Conservation (phyloP, 2,113 vertebrate genomes). For the Gnathonemus echidnorhynchus region DNA sequence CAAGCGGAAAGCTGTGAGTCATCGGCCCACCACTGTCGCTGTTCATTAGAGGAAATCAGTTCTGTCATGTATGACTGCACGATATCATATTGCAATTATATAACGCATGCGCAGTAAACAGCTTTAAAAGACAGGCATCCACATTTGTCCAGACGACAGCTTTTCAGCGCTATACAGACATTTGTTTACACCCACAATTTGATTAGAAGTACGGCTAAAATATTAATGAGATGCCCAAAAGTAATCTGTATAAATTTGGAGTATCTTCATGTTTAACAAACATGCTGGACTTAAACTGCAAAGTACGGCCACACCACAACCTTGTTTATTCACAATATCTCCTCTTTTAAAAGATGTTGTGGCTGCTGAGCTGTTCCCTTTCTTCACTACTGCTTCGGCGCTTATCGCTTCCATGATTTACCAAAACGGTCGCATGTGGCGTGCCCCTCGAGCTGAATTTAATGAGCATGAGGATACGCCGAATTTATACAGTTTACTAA, state of each 20-base stretch:
- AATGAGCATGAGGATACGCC: not conserved
- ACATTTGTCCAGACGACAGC: not conserved
- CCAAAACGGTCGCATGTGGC: not conserved
- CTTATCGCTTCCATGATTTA: not conserved
- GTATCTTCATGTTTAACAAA: not conserved
- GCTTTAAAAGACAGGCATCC: not conserved
- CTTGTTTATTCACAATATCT: not conserved
- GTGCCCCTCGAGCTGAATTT: not conserved
- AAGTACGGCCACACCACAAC: not conserved
- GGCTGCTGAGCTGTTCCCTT: not conserved
- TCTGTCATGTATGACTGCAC: not conserved
- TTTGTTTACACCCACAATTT: not conserved
- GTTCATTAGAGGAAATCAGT: not conserved
- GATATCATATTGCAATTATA: not conserved
- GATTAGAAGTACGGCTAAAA: not conserved
- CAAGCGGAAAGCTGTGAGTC: constrained; percentile 81
- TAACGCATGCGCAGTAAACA: not conserved
- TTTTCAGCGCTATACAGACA: not conserved
- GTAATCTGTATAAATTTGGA: not conserved
- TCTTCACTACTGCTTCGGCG: not conserved
- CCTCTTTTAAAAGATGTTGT: not conserved
- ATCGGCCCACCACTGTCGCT: not conserved
- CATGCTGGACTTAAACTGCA: not conserved
- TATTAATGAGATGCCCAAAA: not conserved
- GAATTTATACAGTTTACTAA: not conserved